These are phyloP conservation scores for Parus major DNA, from an alignment of 2,113 vertebrate species.

Conservation along the genomic window DNA sequence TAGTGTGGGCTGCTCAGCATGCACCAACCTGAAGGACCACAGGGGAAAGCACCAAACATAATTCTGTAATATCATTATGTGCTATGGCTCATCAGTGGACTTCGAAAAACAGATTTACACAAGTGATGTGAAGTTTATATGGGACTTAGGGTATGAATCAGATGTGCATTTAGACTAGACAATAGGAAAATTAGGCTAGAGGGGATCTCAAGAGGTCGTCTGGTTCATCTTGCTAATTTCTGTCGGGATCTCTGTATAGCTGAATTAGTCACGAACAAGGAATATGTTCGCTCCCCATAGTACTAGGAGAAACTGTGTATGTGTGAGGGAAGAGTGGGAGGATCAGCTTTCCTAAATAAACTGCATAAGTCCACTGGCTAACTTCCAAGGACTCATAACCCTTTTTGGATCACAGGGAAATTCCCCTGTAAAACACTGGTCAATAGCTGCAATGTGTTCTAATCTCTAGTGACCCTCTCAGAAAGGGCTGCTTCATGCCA, in stretches of 20 bases:
- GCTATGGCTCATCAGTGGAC: neutral
- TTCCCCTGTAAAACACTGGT: neutral
- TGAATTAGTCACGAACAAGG: neutral
- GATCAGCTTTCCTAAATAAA: neutral
- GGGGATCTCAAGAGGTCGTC: neutral
- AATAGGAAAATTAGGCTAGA: neutral
- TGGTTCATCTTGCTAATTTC: neutral
- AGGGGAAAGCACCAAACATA: neutral
- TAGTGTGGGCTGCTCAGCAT: neutral
- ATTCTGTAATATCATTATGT: neutral
- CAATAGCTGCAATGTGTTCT: neutral
- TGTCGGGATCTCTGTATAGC: neutral
- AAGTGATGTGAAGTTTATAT: neutral
- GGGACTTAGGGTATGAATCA: neutral
- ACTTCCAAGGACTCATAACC: slow-evolving; percentile 10
- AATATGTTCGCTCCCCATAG: neutral
- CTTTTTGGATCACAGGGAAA: neutral
- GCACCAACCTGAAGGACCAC: slow-evolving; percentile 30
- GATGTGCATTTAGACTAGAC: neutral
- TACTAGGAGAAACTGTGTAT: neutral
- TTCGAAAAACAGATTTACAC: neutral
- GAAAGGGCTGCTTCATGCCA: neutral
- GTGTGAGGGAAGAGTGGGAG: neutral
- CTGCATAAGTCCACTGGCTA: neutral
- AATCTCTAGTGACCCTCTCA: neutral